Percentiles rank a stretch among this genome's conserved stretches.
Conservation (phyloP, 2,888 invertebrate species). For the Bhutanitis thaidina region DNA sequence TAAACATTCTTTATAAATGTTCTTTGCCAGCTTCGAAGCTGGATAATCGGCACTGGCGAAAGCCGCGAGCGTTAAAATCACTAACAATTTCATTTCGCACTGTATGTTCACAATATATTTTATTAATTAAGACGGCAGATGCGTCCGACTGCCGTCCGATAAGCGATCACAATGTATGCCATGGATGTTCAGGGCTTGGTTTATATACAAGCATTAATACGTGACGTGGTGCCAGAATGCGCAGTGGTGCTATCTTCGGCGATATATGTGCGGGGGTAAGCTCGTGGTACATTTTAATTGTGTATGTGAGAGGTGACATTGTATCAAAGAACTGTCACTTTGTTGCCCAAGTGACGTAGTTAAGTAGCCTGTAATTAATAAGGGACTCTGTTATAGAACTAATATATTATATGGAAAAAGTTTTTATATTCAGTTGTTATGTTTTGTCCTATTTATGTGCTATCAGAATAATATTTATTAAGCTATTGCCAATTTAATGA, state of each 20-base stretch:
- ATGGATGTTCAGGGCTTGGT: conserved; percentile 70
- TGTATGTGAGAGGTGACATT: conserved; percentile 47
- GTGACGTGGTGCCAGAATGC: conserved; percentile 67
- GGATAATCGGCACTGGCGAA: conserved; percentile 68
- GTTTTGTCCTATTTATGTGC: too few species aligned
- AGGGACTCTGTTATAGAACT: not conserved
- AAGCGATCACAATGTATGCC: conserved; percentile 72
- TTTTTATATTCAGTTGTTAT: too few species aligned
- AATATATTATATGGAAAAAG: too few species aligned
- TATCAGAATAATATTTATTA: too few species aligned
- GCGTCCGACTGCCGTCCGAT: conserved; percentile 67
- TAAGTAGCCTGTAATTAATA: not conserved
- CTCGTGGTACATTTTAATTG: conserved; percentile 61
- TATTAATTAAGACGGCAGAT: conserved; percentile 52
- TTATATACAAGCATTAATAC: conserved; percentile 80
- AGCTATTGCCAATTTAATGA: too few species aligned
- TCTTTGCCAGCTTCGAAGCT: conserved; percentile 82
- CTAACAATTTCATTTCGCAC: conserved; percentile 70
- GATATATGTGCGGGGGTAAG: conserved; percentile 40
- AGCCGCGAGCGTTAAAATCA: conserved; percentile 58
- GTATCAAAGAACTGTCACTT: conserved; percentile 65
- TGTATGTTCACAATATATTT: conserved; percentile 38
- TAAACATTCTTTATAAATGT: conserved; percentile 84
- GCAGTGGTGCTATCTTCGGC: conserved; percentile 53
- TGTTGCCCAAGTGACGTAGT: conserved; percentile 27